Evolutionary conservation across 37 sponge, comb jelly and placozoan species (phyloP), one percentile per base, ranked within the genome.

Genomic region (Hexactinellida sp.): DNA sequence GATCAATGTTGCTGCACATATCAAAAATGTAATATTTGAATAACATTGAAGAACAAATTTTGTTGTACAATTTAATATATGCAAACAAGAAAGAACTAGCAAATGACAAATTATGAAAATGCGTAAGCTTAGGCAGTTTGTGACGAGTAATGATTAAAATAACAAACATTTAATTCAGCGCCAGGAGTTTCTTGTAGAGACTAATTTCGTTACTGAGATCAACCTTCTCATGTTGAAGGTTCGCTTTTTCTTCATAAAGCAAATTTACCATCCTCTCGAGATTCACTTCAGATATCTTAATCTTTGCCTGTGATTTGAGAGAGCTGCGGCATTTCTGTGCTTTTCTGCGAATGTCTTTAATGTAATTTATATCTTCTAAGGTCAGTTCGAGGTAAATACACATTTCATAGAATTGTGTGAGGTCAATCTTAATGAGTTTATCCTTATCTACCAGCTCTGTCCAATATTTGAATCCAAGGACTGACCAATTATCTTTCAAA

Each of bases 321-420:
- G 76, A 63, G 34, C 76, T 63, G 28, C 76, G 21, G 76, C 76
- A 63, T 63, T 63, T 63, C 34, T 63, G 76, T 23, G 76, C 76
- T 63, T n/a, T 63, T 25, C 76, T 10, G 5, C 76, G 76, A 7
- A 63, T 25, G 34, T 63, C 30, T 23, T 63, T 63, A 21, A 63
- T 25, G 76, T 28, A n/a, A 21, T 25, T 28, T 63, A 63, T 63
- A 7, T 63, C 76, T 3, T 63, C 25, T 23, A 25, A 25, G 28
- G 3, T 63, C 5, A 63, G 76, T 10, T 63, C 5, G 76, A 23
- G 13, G 30, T 63, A 10, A 63, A 3, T 3, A n/a, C 76, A 63
- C 30, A 63, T 63, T 63, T 63, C 28, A 63, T 63, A 63, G 76
- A 63, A 63, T 25, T 63, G 76, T 5, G 28, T 25, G 28, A 63